Evolutionary conservation across 1,140 invertebrate species (phyloP), one percentile per base, ranked within the genome.

Genomic region (Meteorus sp.): DNA sequence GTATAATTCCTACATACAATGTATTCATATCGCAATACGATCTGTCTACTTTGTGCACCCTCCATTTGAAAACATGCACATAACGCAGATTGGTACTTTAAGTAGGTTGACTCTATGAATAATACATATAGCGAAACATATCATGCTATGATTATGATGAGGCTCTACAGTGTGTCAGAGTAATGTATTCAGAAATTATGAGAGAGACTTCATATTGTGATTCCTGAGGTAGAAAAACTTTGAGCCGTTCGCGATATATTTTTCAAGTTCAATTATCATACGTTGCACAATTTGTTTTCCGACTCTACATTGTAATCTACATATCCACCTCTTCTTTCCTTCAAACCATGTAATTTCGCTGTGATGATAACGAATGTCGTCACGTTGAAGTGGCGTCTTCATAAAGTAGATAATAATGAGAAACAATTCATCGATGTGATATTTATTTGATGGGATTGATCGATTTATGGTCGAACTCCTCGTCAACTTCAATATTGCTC

Each of bases 71-170:
- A 48, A 20, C 53, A 44, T 48, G 4, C 23, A 27, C 23, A 39
- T n/a, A 52, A 20, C 31, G 50, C 25, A 52, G 19, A 52, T 52
- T 52, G 17, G 31, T 52, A 47, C 44, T 47, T n/a, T 13, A 31
- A 52, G 50, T 52, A 52, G 50, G 50, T 52, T 52, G 50, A 35
- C 31, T 52, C 31, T 35, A 52, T 52, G 27, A 52, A 52, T 52
- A 52, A 52, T 52, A 52, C 50, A 52, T 52, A 5, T 20, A 35
- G 31, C 15, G 19, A 37, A 7, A 52, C 15, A 39, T 52, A 52
- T 29, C 29, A 52, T 31, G 17, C 17, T 52, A 11, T 37, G 50
- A 35, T 35, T 52, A 52, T 52, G 50, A 52, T 52, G 50, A 48
- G 45, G 25, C 23, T 23, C 19, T 23, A 31, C 15, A 52, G 50